Percentiles rank a stretch among this genome's conserved stretches.
phyloP scores from a whole-genome alignment of 2,113 vertebrate species.

The Corythornis vintsioides region DNA sequence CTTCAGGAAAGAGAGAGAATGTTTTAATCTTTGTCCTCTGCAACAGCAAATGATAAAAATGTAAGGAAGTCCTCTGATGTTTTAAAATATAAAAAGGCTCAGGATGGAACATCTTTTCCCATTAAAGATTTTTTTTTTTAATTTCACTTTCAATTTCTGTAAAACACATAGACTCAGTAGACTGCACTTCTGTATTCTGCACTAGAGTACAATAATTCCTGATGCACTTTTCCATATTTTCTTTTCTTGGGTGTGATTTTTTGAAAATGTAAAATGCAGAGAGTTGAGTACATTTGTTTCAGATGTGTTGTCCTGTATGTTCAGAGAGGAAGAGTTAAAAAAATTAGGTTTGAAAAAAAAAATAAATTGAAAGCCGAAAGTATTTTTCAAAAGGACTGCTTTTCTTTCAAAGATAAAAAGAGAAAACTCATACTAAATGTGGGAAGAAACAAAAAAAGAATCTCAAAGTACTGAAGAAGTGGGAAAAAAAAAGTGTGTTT shows the following conservation, averaged over 20 bases:
- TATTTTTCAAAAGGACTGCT: neutral
- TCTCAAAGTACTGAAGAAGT: neutral
- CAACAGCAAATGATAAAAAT: neutral
- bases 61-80: neutral
- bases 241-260: neutral
- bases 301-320: neutral
- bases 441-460: neutral
- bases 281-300: neutral
- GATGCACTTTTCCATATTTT: neutral
- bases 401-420: neutral
- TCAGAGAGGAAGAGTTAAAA: neutral
- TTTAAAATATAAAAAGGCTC: neutral
- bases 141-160: neutral
- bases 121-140: neutral
- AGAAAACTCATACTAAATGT: neutral
- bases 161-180: neutral
- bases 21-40: neutral
- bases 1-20: neutral
- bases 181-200: neutral
- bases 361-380: neutral
- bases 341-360: neutral
- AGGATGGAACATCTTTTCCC: conserved; percentile 14
- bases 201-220: neutral
- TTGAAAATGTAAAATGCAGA: neutral
- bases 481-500: neutral